A percentile compares a stretch with the other conserved stretches of the same genome.
Conservation (phyloP, 2,888 invertebrate species). For the Limnephilus marmoratus region DNA sequence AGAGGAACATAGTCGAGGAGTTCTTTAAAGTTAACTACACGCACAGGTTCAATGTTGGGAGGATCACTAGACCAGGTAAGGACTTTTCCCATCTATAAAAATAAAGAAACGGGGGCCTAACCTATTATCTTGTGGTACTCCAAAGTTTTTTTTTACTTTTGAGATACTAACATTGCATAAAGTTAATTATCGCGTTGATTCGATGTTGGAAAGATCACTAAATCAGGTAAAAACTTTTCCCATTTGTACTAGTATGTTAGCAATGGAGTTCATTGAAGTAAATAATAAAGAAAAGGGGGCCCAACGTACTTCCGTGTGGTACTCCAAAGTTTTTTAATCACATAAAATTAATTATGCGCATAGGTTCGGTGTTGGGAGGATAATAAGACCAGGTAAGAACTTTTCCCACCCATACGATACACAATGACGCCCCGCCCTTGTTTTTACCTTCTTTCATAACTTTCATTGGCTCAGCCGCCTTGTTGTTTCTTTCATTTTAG, state of each 20-base stretch:
- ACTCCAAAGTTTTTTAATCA: too few species aligned
- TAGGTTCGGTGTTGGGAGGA: constrained; percentile 90
- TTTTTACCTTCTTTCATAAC: too few species aligned
- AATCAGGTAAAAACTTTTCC: constrained; percentile 81
- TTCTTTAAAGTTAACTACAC: constrained; percentile 94
- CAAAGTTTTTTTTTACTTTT: too few species aligned
- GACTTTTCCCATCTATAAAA: neutral
- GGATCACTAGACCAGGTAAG: constrained; percentile 91
- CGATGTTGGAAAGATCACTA: constrained; percentile 91
- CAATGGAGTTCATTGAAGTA: too few species aligned
- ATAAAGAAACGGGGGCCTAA: too few species aligned
- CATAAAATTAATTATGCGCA: constrained; percentile 90
- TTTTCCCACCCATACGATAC: too few species aligned
- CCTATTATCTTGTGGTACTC: constrained; percentile 67
- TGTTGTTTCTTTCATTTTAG: too few species aligned
- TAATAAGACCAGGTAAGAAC: constrained; percentile 82
- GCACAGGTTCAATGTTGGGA: constrained; percentile 89
- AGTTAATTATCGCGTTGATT: constrained; percentile 78
- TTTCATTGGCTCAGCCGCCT: too few species aligned
- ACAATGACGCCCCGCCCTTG: too few species aligned
- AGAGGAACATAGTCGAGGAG: constrained; percentile 88
- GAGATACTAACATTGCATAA: too few species aligned
- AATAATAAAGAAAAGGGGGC: too few species aligned
- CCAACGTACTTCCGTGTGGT: too few species aligned
- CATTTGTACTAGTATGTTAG: neutral